Percentiles rank a stretch among this genome's conserved stretches.
phyloP scores from a whole-genome alignment of 2,113 vertebrate species.

The Okapia johnstoni region DNA sequence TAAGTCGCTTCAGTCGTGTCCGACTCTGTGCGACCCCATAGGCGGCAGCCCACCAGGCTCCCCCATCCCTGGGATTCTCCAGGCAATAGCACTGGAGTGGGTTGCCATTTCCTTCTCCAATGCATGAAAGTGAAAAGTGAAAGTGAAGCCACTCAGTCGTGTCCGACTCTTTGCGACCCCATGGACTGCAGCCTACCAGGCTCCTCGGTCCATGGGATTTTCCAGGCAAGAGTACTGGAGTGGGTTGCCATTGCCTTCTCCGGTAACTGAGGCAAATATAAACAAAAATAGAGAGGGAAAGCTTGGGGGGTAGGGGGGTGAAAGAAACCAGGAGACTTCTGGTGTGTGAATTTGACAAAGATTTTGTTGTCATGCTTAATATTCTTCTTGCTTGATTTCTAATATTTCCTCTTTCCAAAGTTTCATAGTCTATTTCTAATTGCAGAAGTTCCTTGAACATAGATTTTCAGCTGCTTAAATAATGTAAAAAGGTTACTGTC shows the following conservation, averaged over 20 bases:
- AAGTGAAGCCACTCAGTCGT: too few species aligned
- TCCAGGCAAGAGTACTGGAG: too few species aligned
- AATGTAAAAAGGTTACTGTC: background rate
- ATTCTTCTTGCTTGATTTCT: background rate
- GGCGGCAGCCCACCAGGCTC: too few species aligned
- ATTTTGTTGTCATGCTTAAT: background rate
- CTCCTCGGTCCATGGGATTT: too few species aligned
- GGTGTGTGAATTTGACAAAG: background rate
- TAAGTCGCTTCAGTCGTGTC: too few species aligned
- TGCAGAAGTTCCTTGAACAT: background rate
- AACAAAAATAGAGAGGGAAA: background rate
- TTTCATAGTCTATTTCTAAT: background rate
- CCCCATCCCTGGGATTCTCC: too few species aligned
- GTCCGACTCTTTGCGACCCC: too few species aligned
- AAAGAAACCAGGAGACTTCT: background rate
- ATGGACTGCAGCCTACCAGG: too few species aligned
- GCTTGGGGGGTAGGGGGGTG: background rate
- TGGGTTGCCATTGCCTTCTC: background rate
- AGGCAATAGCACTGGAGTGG: too few species aligned
- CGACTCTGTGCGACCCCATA: too few species aligned
- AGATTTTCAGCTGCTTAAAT: conserved; percentile 8
- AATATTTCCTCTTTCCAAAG: background rate
- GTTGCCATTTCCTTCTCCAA: too few species aligned
- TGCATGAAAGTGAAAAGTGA: too few species aligned
- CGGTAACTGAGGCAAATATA: background rate